Percentiles rank a stretch among this genome's conserved stretches.
Conservation (phyloP, 1,140 invertebrate species). For the Aphaenogaster ashmeadi region DNA sequence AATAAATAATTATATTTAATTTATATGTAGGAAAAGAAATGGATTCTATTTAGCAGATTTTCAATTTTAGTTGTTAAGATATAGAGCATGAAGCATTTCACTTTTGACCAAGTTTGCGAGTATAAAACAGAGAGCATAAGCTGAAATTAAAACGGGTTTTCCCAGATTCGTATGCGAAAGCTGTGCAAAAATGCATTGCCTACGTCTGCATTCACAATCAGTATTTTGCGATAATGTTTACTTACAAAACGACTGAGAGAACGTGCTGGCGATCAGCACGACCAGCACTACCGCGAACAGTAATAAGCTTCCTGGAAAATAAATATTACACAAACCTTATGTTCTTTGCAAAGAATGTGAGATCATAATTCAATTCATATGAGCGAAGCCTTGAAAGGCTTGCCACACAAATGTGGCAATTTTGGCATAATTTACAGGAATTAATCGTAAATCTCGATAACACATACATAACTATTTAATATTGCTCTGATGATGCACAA, state of each 20-base stretch:
- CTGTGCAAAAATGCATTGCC: background rate
- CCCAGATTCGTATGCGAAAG: background rate
- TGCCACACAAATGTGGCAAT: no score
- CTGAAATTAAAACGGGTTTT: conserved; percentile 4
- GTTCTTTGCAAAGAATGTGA: background rate
- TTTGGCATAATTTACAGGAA: background rate
- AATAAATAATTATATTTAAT: background rate
- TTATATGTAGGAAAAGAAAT: background rate
- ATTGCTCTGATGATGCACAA: background rate
- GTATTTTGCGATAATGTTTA: conserved; percentile 38
- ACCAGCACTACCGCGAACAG: background rate
- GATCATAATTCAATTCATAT: background rate
- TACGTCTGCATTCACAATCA: background rate
- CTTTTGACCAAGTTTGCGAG: background rate
- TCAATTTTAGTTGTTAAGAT: background rate
- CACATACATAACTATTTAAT: background rate
- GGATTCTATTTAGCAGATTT: background rate
- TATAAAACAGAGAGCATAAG: background rate
- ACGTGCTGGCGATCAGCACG: conserved; percentile 7
- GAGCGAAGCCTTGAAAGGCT: background rate
- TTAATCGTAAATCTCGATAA: background rate
- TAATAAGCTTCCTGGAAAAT: conserved; percentile 40
- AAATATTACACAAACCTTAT: conserved; percentile 23
- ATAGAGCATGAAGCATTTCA: background rate
- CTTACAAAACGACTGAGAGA: conserved; percentile 72